Evolutionary conservation across 2,113 vertebrate genomes (phyloP), one percentile per base, ranked within the genome.

Genomic region (Petromus typicus): DNA sequence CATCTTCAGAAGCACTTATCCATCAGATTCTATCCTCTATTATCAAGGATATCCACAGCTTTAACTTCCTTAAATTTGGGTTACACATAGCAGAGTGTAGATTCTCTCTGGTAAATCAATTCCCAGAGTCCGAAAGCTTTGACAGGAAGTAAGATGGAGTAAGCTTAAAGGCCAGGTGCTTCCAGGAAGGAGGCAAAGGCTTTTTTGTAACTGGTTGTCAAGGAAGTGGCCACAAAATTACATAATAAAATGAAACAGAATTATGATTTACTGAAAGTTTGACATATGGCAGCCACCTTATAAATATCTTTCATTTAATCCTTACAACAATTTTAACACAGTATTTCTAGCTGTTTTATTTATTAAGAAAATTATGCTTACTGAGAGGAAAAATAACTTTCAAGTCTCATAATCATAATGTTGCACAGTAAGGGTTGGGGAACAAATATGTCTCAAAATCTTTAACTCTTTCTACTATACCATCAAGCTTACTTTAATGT

Each of bases 371-470:
- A 86, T 48, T 48, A 73, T 48, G 37, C 20, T 56, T 54, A 40
- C 54, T 64, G 76, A 84, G 23, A 64, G n/a, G 10, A 64, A 71
- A 85, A 85, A n/a, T 81, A 69, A 54, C 45, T 93, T 88, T 64
- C 67, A 54, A 89, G 66, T 80, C 27, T 85, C 59, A 86, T 6
- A 95, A 87, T 57, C 86, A 54, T 48, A 63, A 86, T 79, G 37
- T 85, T 66, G 54, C 18, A 84, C 27, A 85, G 40, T 80, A 95
- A 89, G 27, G 6, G 92, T 30, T 43, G 56, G 66, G 17, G 34
- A 85, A 56, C 13, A 86, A 95, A 86, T 78, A 37, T 51, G 5
- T 32, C 80, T 91, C 73, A 81, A 71, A 83, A 86, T 32, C 64
- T 27, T 63, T 54, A 75, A 14, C 25, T 48, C 43, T 51, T 88